These are phyloP conservation scores for Myrmecophaga tridactyla DNA, from an alignment of 2,113 vertebrate species.

Conservation along the genomic window DNA sequence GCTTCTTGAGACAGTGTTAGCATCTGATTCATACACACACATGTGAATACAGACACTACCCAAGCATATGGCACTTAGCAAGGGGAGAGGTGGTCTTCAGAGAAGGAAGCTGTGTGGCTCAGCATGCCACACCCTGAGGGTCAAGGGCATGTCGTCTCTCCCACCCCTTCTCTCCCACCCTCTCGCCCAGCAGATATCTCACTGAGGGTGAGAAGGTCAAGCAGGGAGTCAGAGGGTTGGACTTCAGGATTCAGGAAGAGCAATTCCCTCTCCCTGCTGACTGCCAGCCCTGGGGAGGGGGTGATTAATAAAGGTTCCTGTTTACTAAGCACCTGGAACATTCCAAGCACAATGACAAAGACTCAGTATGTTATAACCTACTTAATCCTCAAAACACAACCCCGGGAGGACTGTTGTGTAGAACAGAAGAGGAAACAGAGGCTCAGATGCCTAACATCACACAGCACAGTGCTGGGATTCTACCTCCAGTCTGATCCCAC, in stretches of 20 bases:
- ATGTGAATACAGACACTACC: neutral
- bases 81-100: neutral
- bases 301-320: conserved; percentile 74
- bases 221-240: neutral
- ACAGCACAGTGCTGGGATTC: neutral
- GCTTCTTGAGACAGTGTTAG: neutral
- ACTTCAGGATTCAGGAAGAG: neutral
- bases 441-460: neutral
- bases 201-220: neutral
- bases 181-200: neutral
- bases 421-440: conserved; percentile 25
- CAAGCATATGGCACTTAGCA: neutral
- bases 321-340: conserved; percentile 74
- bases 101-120: neutral
- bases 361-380: conserved; percentile 39
- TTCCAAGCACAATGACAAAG: conserved; percentile 68
- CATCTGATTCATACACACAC: neutral
- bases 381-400: conserved; percentile 56
- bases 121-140: no score
- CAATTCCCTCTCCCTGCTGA: neutral
- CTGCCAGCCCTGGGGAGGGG: conserved; percentile 11
- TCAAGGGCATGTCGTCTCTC: neutral
- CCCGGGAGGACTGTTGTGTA: conserved; percentile 6
- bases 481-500: neutral
- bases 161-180: neutral